phyloP scores from a whole-genome alignment of 2,888 invertebrate genomes.

The Syritta pipiens region DNA sequence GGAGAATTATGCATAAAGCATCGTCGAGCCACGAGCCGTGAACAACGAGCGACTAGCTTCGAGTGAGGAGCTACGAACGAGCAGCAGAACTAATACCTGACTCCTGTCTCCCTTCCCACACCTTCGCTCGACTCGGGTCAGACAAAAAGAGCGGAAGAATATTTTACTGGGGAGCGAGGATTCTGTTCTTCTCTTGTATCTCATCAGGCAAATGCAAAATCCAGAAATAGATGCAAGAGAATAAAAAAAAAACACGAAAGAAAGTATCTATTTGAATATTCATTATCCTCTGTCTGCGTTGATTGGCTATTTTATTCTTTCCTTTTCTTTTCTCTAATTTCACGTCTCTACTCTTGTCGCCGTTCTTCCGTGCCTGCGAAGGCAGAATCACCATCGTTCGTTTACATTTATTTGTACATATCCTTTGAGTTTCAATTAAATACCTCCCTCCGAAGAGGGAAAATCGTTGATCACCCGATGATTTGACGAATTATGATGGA shows the following conservation, averaged over 20 bases:
- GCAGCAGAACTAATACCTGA: conserved; percentile 9
- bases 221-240: conserved; percentile 34
- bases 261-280: conserved; percentile 68
- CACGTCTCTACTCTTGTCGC: background rate
- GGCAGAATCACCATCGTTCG: background rate
- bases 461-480: conserved; percentile 9
- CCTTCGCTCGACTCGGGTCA: conserved; percentile 42
- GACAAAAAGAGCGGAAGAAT: conserved; percentile 1
- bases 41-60: background rate
- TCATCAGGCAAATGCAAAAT: conserved; percentile 62
- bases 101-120: conserved; percentile 13
- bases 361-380: background rate
- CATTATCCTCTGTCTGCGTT: conserved; percentile 55
- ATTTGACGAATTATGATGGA: conserved; percentile 48
- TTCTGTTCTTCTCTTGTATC: conserved; percentile 22
- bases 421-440: conserved; percentile 42
- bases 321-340: conserved; percentile 9
- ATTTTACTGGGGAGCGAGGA: conserved; percentile 16
- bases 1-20: conserved; percentile 66
- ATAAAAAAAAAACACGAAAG: conserved; percentile 1
- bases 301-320: conserved; percentile 51
- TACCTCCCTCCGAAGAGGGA: background rate
- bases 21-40: conserved; percentile 18
- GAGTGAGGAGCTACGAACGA: conserved; percentile 41
- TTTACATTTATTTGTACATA: background rate